Evolutionary conservation across 2,888 invertebrate genomes (phyloP).

Genomic region (Epinotia brunnichana): DNA sequence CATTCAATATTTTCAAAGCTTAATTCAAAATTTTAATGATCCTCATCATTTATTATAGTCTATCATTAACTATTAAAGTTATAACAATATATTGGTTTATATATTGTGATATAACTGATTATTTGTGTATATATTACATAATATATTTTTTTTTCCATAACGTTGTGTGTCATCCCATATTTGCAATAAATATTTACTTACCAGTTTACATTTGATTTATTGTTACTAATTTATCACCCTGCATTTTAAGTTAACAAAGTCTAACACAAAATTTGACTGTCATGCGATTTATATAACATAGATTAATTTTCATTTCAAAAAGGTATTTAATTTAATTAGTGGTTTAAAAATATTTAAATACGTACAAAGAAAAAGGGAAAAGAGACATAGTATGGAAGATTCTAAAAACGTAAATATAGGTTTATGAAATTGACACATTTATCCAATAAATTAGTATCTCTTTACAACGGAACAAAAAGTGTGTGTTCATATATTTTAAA

Average conservation of each 20-base stretch:
- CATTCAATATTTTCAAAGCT: conserved; percentile 31
- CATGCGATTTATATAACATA: not conserved
- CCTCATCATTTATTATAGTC: not conserved
- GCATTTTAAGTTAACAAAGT: conserved; percentile 18
- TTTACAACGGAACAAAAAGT: not conserved
- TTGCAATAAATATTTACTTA: not conserved
- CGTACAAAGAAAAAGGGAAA: not conserved
- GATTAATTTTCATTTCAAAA: not conserved
- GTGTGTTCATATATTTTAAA: conserved; percentile 3
- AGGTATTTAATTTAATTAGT: not conserved
- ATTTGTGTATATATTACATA: conserved; percentile 6
- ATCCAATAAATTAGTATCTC: not conserved
- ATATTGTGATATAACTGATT: conserved; percentile 1
- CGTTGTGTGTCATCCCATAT: not conserved
- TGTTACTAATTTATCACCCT: conserved; percentile 33
- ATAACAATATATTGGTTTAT: not conserved
- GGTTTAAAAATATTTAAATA: not conserved
- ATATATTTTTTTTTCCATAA: not conserved
- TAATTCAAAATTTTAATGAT: conserved; percentile 33
- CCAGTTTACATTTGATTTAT: conserved; percentile 14
- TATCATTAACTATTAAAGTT: conserved; percentile 13
- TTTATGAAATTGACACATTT: too few relatives aligned
- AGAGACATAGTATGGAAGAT: not conserved
- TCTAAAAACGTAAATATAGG: not conserved
- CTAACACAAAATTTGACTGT: not conserved